Base-by-base conservation (phyloP, 2,113 vertebrate genomes). In the Ciconia boyciana region DNA sequence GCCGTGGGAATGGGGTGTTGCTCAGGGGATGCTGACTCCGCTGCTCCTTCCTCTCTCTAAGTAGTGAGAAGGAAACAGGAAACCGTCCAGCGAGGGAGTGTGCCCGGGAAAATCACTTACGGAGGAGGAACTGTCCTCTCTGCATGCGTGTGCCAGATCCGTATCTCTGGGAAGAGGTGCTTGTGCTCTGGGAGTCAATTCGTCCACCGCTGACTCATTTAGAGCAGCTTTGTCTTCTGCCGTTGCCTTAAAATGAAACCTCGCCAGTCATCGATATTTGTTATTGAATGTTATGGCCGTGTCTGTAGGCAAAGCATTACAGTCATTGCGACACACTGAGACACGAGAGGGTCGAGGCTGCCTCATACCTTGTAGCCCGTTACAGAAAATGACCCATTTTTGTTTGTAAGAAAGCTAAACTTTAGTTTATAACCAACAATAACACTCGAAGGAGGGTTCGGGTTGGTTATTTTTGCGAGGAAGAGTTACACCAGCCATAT, bases 311-410 rank as follows among this genome's bases (percentile, higher is more conserved):
- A 36, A 49, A 92, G 32, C 32, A 3, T 15, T 13, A 3, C 32
- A 6, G 39, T 9, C 41, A 0, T 3, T 16, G 86, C 3, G 1
- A 25, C 9, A 13, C 5, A 15, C 48, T 12, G 8, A 22, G 75
- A 16, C 55, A 12, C 2, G 0, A 32, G 10, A 2, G 0, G 0
- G 54, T 3, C 2, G 3, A 70, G 24, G 22, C 20, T 74, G 41
- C 58, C 64, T 78, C 4, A 1, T n/a, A 31, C 77, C 48, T 32
- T 31, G 55, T 20, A 72, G 64, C 44, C 64, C 44, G 0, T 51
- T 61, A 34, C 12, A 51, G 90, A 81, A 83, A 86, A 65, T 11
- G 51, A 34, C 43, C 39, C 22, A 0, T 2, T 70, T 80, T 31
- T 66, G 10, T 78, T 80, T 60, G 54, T 34, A 48, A 46, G 68